These are phyloP conservation scores for Mormoops blainvillei DNA, from an alignment of 2,113 vertebrate genomes.

Conservation along the genomic window DNA sequence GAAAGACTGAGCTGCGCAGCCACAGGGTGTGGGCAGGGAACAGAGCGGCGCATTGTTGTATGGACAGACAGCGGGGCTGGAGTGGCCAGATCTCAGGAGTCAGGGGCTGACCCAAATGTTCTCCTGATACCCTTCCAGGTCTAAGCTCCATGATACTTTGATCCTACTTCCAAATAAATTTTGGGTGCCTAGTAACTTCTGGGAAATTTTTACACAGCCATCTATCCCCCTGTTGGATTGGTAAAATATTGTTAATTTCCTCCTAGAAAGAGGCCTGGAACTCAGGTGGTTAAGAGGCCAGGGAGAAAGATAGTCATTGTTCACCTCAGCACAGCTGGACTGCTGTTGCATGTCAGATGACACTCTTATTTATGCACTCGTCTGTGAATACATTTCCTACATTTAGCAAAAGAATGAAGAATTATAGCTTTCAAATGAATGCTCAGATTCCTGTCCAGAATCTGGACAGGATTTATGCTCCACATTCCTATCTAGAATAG, in stretches of 20 bases:
- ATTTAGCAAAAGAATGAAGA: neutral
- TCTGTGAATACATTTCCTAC: neutral
- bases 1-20: neutral
- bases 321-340: neutral
- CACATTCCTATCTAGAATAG: neutral
- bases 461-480: neutral
- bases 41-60: too few relatives aligned
- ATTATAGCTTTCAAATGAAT: neutral
- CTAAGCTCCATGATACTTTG: neutral
- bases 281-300: neutral
- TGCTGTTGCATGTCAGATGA: neutral
- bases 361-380: neutral
- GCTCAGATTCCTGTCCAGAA: neutral
- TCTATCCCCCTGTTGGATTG: neutral
- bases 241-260: slow-evolving; percentile 29
- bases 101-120: neutral
- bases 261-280: slow-evolving; percentile 6
- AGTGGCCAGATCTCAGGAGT: neutral
- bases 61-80: neutral
- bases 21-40: neutral
- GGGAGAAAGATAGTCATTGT: neutral
- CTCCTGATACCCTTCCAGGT: neutral
- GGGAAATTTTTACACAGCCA: neutral
- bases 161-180: neutral
- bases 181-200: neutral